A percentile compares a stretch with the other conserved stretches of the same genome.
Evolutionary conservation across 2,113 vertebrate species (phyloP).

Genomic region (Pteruthius melanotis): DNA sequence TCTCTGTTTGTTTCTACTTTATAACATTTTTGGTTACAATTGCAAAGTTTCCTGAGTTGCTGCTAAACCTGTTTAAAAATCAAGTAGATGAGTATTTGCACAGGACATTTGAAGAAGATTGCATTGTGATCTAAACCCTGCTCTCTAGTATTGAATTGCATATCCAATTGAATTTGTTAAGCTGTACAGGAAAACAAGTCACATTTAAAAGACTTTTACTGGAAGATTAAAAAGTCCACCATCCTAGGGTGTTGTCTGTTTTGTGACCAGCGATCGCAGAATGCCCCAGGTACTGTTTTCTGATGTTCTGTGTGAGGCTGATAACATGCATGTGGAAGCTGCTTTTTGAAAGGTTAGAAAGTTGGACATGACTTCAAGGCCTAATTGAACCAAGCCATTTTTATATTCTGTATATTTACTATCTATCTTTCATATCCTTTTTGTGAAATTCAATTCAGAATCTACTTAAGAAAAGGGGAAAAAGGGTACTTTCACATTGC

Average conservation of each 20-base stretch:
- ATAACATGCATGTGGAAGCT: not conserved
- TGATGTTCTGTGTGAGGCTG: not conserved
- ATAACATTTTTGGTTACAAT: not conserved
- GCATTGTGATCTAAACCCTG: constrained; percentile 3
- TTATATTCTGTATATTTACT: not conserved
- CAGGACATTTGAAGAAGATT: not conserved
- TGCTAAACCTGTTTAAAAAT: constrained; percentile 26
- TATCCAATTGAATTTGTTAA: not conserved
- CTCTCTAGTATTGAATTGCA: constrained; percentile 40
- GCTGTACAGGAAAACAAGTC: not conserved
- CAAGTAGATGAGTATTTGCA: not conserved
- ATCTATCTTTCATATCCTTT: not conserved
- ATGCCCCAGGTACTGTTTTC: not conserved
- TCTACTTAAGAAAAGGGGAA: not conserved
- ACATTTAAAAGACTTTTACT: not conserved
- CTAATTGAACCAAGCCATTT: not conserved
- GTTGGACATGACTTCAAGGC: not conserved
- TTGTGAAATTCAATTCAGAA: not conserved
- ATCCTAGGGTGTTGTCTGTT: not conserved
- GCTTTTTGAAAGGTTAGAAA: not conserved
- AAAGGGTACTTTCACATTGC: not conserved
- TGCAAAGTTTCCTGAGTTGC: not conserved
- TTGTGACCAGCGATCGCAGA: not conserved
- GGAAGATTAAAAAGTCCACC: not conserved
- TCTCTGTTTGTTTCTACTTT: not conserved